phyloP scores from a whole-genome alignment of 2,888 invertebrate genomes.

The Stenodera caucasica region DNA sequence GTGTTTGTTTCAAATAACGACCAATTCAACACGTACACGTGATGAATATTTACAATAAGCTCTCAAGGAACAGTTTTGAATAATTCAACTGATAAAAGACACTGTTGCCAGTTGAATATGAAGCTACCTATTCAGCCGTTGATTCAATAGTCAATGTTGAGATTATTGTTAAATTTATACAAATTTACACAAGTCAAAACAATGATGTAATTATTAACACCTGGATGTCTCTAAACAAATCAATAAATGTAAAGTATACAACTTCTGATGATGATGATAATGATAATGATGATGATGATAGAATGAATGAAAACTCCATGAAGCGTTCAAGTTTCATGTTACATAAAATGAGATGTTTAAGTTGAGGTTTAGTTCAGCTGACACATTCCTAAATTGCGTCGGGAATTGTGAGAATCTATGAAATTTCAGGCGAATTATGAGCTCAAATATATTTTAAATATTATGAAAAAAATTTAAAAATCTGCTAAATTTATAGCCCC shows the following conservation, averaged over 20 bases:
- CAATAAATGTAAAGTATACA: no score
- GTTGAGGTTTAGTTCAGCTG: neutral
- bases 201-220: neutral
- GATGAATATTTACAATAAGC: conserved; percentile 4
- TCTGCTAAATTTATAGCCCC: no score
- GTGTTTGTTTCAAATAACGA: neutral
- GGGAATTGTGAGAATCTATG: no score
- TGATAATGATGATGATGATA: no score
- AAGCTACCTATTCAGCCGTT: neutral
- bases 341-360: neutral
- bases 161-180: no score
- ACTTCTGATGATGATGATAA: no score
- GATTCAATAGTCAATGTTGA: neutral
- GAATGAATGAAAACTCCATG: neutral
- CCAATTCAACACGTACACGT: neutral
- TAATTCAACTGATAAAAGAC: neutral
- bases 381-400: no score
- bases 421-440: no score
- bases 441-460: no score
- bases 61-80: neutral
- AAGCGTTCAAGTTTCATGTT: neutral
- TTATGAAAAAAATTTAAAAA: no score
- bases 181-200: no score
- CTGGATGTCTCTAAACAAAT: neutral
- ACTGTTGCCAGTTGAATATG: neutral